These are phyloP conservation scores for Nycticorax nycticorax DNA, from an alignment of 2,113 vertebrate species.

Conservation along the genomic window DNA sequence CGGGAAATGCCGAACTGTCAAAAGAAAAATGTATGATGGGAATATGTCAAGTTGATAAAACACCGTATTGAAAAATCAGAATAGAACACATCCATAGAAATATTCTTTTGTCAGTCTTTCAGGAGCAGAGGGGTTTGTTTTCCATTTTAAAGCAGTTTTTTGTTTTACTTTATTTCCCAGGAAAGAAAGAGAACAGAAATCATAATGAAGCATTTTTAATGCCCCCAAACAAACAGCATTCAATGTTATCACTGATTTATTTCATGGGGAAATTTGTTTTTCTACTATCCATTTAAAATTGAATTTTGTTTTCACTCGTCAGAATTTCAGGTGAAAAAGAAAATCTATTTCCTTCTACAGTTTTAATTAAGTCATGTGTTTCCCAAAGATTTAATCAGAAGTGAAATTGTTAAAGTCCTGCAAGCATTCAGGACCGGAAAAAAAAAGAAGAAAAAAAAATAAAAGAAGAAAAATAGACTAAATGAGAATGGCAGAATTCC, in stretches of 20 bases:
- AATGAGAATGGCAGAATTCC: not conserved
- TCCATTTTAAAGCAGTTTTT: not conserved
- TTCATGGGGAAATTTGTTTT: not conserved
- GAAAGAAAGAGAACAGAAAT: not conserved
- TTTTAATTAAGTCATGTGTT: not conserved
- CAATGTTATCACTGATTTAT: not conserved
- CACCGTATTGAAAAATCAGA: not conserved
- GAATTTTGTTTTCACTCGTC: not conserved
- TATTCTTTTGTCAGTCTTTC: not conserved
- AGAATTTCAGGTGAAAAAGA: not conserved
- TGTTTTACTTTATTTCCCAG: not conserved
- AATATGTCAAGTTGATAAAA: constrained; percentile 41
- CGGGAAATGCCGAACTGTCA: constrained; percentile 33
- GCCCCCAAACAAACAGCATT: not conserved
- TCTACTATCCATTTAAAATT: not conserved
- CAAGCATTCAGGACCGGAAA: not conserved
- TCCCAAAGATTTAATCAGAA: not conserved
- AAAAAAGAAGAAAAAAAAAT: not conserved
- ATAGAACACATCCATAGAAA: not conserved
- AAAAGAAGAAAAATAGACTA: not conserved
- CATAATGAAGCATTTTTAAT: not conserved
- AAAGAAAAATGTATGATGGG: constrained; percentile 31
- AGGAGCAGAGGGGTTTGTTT: not conserved
- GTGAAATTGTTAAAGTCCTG: not conserved
- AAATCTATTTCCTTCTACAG: not conserved